phyloP scores from a whole-genome alignment of 2,888 invertebrate genomes.

The Synergus laeviventris region DNA sequence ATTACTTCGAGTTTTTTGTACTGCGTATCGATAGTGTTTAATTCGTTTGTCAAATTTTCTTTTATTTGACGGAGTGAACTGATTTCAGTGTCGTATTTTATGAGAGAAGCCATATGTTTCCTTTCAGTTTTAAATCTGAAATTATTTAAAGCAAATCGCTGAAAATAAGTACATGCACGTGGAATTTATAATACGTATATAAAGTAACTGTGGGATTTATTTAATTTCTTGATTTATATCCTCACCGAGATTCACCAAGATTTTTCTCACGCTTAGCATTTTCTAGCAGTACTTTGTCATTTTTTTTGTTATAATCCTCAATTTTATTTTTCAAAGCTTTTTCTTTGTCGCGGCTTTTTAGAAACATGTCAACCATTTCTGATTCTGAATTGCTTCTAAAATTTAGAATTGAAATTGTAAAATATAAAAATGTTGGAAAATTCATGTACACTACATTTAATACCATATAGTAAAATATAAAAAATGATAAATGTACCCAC shows the following conservation, averaged over 20 bases:
- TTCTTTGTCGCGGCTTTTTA: conserved; percentile 43
- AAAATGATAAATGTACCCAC: not conserved
- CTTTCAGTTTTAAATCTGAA: conserved; percentile 57
- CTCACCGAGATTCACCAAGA: conserved; percentile 28
- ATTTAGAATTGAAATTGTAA: not conserved
- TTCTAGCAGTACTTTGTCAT: conserved; percentile 37
- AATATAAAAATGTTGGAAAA: not conserved
- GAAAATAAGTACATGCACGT: too few relatives aligned
- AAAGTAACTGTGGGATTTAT: too few relatives aligned
- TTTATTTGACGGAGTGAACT: conserved; percentile 56
- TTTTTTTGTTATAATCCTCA: conserved; percentile 39
- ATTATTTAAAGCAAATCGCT: not conserved
- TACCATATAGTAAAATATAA: not conserved
- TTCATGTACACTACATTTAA: too few relatives aligned
- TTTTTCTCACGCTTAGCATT: conserved; percentile 47
- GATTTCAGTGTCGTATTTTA: conserved; percentile 63
- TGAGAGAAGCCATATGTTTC: conserved; percentile 51
- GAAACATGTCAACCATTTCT: conserved; percentile 8
- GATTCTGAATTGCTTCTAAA: conserved; percentile 21
- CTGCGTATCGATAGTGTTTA: conserved; percentile 52
- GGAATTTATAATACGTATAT: too few relatives aligned
- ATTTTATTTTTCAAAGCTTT: conserved; percentile 43
- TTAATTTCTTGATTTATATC: not conserved
- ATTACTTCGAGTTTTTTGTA: conserved; percentile 57
- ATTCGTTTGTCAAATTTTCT: conserved; percentile 54